These are phyloP conservation scores for Leptopilina clavipes DNA, from an alignment of 1,140 invertebrate genomes.

Conservation along the genomic window DNA sequence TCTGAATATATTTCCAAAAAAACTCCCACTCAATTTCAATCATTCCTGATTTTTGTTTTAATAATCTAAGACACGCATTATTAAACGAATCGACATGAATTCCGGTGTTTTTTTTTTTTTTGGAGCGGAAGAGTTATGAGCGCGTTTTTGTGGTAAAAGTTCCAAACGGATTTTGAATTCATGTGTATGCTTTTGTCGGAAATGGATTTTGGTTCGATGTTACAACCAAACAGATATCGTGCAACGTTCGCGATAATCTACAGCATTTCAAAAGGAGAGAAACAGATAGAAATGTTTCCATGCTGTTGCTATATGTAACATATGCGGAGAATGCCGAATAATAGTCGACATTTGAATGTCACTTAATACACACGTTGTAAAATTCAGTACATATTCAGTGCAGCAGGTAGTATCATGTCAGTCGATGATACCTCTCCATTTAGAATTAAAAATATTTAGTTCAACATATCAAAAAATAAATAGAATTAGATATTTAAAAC, in stretches of 20 bases:
- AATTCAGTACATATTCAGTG: slow-evolving; percentile 24
- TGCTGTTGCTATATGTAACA: slow-evolving; percentile 10
- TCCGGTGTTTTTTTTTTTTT: background rate
- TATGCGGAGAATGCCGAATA: slow-evolving; percentile 29
- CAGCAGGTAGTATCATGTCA: background rate
- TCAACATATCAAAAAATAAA: background rate
- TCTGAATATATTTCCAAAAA: no score
- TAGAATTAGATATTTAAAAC: background rate
- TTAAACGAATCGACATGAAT: background rate
- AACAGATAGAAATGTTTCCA: background rate
- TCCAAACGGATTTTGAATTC: slow-evolving; percentile 23
- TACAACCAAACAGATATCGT: slow-evolving; percentile 19
- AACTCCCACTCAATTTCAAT: background rate
- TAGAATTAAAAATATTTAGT: background rate
- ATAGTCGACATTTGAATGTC: slow-evolving; percentile 1
- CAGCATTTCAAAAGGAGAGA: background rate
- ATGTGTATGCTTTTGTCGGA: slow-evolving; percentile 4
- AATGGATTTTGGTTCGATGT: slow-evolving; percentile 24
- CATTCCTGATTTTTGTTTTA: background rate
- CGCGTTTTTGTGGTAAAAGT: background rate
- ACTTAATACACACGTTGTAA: slow-evolving; percentile 25
- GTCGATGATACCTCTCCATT: background rate
- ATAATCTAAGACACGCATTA: background rate
- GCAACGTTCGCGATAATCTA: background rate
- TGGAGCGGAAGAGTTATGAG: background rate